These are phyloP conservation scores for Palaemon carinicauda DNA, from an alignment of 1,140 invertebrate genomes.

Conservation along the genomic window DNA sequence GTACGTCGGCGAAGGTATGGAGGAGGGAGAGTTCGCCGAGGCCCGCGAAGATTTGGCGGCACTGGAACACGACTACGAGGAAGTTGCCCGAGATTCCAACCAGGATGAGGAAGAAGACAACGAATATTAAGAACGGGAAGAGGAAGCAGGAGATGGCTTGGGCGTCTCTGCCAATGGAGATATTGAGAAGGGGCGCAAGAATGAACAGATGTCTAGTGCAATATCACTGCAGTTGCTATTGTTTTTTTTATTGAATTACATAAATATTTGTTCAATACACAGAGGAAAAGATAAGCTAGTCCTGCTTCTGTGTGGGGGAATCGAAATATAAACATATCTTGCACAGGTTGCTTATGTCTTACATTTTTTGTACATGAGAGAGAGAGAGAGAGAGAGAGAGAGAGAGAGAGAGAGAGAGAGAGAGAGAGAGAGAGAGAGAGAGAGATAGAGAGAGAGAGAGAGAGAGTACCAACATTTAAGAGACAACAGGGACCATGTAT, in stretches of 20 bases:
- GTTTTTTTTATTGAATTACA: too few relatives aligned
- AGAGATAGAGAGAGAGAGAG: conserved; percentile 6
- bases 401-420: conserved; percentile 9
- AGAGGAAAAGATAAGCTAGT: background rate
- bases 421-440: conserved; percentile 18
- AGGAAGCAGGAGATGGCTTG: background rate
- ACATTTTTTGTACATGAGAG: background rate
- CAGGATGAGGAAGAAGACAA: conserved; percentile 36
- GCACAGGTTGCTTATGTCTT: background rate
- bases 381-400: conserved; percentile 5
- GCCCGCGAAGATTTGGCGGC: conserved; percentile 70
- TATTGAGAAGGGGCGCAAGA: background rate
- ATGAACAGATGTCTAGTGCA: background rate
- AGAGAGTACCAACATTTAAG: background rate
- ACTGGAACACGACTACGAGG: conserved; percentile 65
- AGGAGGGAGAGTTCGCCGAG: conserved; percentile 70
- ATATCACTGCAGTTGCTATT: too few relatives aligned
- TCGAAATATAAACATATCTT: background rate
- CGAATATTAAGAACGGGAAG: conserved; percentile 12
- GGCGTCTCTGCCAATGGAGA: background rate
- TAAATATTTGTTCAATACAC: too few relatives aligned
- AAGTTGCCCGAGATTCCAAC: conserved; percentile 62
- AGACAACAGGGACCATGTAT: background rate
- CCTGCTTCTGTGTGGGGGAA: background rate
- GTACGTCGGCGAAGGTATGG: conserved; percentile 66